Evolutionary conservation across 2,797 vertebrate genomes (phyloP).

Genomic region (Propithecus deckenii): DNA sequence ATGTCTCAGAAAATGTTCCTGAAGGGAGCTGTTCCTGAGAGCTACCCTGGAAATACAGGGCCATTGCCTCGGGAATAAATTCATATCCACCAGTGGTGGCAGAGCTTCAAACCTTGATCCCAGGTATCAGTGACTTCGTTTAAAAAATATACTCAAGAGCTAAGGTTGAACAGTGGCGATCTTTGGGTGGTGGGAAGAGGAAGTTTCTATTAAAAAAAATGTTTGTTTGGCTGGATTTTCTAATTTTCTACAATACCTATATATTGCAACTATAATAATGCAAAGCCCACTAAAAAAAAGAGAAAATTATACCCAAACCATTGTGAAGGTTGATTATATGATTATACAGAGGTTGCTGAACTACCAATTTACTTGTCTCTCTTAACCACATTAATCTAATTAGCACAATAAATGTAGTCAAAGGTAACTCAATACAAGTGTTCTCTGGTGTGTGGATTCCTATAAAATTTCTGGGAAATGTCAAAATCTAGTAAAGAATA

Average conservation of each 20-base stretch:
- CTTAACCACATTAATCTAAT: background rate
- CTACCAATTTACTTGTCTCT: background rate
- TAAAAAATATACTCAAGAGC: background rate
- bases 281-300: background rate
- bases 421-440: background rate
- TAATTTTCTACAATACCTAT: background rate
- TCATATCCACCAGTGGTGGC: background rate
- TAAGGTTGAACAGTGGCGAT: background rate
- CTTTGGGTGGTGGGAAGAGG: background rate
- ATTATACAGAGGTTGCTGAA: background rate
- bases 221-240: background rate
- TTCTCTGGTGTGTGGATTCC: background rate
- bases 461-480: background rate
- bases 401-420: background rate
- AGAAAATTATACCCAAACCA: background rate
- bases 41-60: background rate
- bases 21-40: background rate
- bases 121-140: background rate
- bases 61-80: background rate
- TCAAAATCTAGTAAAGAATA: background rate
- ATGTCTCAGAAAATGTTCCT: constrained; percentile 13
- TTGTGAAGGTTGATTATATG: background rate
- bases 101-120: background rate
- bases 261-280: background rate
- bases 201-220: background rate